Base-by-base conservation (phyloP, 2,113 vertebrate species). In the Aegypius monachus region DNA sequence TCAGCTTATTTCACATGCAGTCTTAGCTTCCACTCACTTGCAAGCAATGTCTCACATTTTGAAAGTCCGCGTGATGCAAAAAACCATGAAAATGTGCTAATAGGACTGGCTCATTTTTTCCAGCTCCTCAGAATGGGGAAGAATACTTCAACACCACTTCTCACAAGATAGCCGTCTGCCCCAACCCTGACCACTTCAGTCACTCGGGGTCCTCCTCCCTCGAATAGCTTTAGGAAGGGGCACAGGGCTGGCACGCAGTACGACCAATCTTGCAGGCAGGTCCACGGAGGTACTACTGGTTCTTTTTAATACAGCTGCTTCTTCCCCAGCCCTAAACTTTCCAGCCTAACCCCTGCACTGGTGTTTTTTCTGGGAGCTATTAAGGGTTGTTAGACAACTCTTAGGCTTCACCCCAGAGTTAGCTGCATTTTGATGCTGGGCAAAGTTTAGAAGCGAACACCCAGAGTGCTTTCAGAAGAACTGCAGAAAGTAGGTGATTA, bases 241-340 rank as follows among this genome's bases (percentile, higher is more conserved):
- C 23, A 21, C 8, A 19, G 43, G 29, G 18, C 1, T 77, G 81
- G 48, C 42, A 23, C 29, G 17, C 8, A 15, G 23, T 3, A 29
- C 13, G 20, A 66, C 13, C 2, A 1, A 29, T 20, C 16, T 21
- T 65, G 48, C 40, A 45, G 31, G 26, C 61, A 66, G 84, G 53
- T 29, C 48, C 12, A 2, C 20, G 11, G 42, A 61, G 45, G 11
- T 43, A 8, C 29, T 55, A 1, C 58, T 61, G 17, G 0, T 20
- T 92, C 71, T 74, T 77, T 70, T 18, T 75, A 20, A 68, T 31
- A 34, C 13, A 53, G 45, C 29, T 81, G 40, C 36, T 68, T 22
- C 40, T 52, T 67, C 45, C 88, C 20, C 6, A 66, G 5, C 22
- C 38, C 32, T 42, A 21, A 72, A 50, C 13, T 52, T 82, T 45